Evolutionary conservation across 2,797 vertebrate species (phyloP).

Genomic region (Acanthiza pusilla): DNA sequence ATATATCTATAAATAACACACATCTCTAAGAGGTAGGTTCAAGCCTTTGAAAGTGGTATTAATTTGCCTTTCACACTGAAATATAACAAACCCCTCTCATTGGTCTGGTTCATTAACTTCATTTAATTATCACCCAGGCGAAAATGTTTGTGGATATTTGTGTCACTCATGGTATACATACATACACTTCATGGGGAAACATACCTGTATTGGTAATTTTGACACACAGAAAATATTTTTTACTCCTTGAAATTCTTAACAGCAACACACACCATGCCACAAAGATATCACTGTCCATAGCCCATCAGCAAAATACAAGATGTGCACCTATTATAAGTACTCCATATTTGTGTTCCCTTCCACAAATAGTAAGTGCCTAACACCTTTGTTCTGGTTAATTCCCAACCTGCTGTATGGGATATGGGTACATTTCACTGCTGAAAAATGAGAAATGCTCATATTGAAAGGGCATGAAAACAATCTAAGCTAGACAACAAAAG

Average conservation of each 20-base stretch:
- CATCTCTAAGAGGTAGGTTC: background rate
- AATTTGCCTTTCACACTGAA: background rate
- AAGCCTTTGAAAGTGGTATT: background rate
- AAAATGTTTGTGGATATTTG: background rate
- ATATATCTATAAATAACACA: background rate
- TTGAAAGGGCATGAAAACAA: background rate
- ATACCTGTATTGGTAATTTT: background rate
- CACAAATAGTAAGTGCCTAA: background rate
- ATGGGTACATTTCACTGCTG: background rate
- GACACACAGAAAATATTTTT: background rate
- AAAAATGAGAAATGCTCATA: background rate
- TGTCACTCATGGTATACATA: background rate
- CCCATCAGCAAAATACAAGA: background rate
- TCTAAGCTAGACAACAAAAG: background rate
- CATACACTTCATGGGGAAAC: background rate
- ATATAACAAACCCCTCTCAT: fast-evolving
- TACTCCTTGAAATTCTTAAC: background rate
- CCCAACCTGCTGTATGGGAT: background rate
- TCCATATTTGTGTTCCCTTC: background rate
- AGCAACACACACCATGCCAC: background rate
- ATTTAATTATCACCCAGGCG: background rate
- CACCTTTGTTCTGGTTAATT: background rate
- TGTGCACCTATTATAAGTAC: background rate
- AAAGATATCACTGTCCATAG: background rate
- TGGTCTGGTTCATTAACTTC: background rate